Base-by-base conservation (phyloP, 2,113 vertebrate genomes). In the Paradisaea rubra region DNA sequence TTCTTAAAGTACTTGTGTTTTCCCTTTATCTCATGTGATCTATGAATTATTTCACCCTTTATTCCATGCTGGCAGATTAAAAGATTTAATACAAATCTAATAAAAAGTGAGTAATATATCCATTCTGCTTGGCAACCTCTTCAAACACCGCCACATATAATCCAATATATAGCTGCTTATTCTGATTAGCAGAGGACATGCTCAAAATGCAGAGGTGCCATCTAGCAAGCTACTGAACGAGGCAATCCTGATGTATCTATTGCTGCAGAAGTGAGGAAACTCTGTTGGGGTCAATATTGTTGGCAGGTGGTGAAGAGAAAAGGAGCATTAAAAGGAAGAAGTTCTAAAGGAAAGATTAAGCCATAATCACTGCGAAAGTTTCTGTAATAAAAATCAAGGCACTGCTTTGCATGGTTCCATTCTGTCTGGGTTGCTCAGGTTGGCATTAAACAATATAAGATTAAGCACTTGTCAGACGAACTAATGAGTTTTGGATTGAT, bases 401-500 rank as follows among this genome's bases (percentile, higher is more conserved):
- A 57, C 81, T 95, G 82, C 56, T 97, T 96, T 93, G 86, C 81
- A 97, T 96, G 86, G 87, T 96, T 93, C 74, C 94, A 13, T 97
- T 97, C 91, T 93, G 93, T 88, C 94, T 30, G 66, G 92, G 73
- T 93, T 96, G 92, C 95, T 91, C 84, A 79, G 50, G 87, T 81
- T 79, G 60, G 92, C 95, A 96, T 97, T 97, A 97, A 97, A 98
- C 96, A 97, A 97, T 97, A 94, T 93, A 96, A 97, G 97, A 97
- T 98, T 97, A 98, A 98, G 91, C 92, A 97, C 97, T 97, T 97
- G 97, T 98, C 98, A 98, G 95, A 91, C 8, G 50, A 98, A 97
- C 97, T 97, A 98, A 98, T 98, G 97, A 97, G 95, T 98, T 98
- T 98, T 97, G 96, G 97, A 98, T 98, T 98, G 98, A 98, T 98